A percentile compares a stretch with the other conserved stretches of the same genome.
Conservation (phyloP, 1,140 invertebrate genomes). For the Dendroctonus valens region DNA sequence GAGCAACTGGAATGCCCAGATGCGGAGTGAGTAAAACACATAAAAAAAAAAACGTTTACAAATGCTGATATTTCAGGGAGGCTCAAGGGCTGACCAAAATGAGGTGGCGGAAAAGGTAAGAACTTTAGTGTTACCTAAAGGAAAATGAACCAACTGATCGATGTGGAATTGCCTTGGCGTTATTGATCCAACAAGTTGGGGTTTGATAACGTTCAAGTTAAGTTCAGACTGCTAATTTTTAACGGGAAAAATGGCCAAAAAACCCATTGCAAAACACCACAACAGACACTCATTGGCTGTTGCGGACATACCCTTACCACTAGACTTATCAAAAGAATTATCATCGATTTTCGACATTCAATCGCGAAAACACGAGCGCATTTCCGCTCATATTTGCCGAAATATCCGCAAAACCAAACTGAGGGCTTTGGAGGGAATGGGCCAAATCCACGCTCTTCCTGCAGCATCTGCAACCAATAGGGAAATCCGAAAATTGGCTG, state of each 20-base stretch:
- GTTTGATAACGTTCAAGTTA: neutral
- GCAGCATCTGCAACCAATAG: conserved; percentile 11
- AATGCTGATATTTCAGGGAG: no score
- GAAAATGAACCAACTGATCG: no score
- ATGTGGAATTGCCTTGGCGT: no score
- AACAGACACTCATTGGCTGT: neutral
- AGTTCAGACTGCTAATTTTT: neutral
- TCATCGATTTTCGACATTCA: neutral
- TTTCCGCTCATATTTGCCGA: conserved; percentile 34
- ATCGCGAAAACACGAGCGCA: conserved; percentile 11
- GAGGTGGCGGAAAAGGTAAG: no score
- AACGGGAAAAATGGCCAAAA: neutral
- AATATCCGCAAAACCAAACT: conserved; percentile 32
- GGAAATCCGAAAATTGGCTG: conserved; percentile 28
- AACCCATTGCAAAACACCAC: neutral
- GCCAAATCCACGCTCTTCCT: neutral
- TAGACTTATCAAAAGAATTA: conserved; percentile 4
- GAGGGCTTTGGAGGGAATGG: neutral
- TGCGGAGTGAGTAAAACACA: no score
- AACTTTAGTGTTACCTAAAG: no score
- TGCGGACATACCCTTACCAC: neutral
- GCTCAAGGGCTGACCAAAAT: no score
- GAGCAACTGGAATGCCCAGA: no score
- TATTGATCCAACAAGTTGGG: no score
- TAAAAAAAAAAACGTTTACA: no score